These are phyloP conservation scores for Ips nitidus DNA, from an alignment of 1,140 invertebrate genomes.

Conservation along the genomic window DNA sequence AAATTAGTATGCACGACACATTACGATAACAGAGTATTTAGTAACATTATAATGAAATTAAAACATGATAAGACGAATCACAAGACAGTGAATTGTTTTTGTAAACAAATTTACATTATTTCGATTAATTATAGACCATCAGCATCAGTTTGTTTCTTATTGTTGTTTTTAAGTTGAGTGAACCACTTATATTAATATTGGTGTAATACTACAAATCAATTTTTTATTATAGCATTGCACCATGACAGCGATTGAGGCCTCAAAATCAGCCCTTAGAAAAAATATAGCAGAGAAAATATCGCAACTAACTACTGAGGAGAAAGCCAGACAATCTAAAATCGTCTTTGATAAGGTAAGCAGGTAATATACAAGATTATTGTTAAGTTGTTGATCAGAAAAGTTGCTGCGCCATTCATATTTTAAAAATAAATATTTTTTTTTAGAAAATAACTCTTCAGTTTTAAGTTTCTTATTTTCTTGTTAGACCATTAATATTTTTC, in stretches of 20 bases:
- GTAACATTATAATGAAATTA: no score
- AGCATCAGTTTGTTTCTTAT: no score
- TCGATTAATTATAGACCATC: no score
- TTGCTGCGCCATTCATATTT: background rate
- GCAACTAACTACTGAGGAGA: conserved; percentile 55
- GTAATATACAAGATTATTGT: background rate
- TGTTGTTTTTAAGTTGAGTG: no score
- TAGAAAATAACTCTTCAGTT: background rate
- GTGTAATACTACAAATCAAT: no score
- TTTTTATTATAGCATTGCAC: background rate
- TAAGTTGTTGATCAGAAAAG: background rate
- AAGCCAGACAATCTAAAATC: conserved; percentile 56
- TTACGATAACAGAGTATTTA: no score
- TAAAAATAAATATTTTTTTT: conserved; percentile 7
- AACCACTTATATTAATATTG: no score
- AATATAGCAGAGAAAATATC: conserved; percentile 55
- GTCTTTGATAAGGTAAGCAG: conserved; percentile 57
- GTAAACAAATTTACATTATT: no score
- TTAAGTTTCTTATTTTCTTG: background rate
- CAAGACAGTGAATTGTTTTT: no score
- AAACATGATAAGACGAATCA: no score
- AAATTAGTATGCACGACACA: no score
- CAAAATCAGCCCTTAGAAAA: conserved; percentile 55
- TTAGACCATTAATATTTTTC: no score
- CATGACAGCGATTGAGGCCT: conserved; percentile 45